phyloP scores from a whole-genome alignment of 2,888 invertebrate species.

The Scaptomyza polygonia region DNA sequence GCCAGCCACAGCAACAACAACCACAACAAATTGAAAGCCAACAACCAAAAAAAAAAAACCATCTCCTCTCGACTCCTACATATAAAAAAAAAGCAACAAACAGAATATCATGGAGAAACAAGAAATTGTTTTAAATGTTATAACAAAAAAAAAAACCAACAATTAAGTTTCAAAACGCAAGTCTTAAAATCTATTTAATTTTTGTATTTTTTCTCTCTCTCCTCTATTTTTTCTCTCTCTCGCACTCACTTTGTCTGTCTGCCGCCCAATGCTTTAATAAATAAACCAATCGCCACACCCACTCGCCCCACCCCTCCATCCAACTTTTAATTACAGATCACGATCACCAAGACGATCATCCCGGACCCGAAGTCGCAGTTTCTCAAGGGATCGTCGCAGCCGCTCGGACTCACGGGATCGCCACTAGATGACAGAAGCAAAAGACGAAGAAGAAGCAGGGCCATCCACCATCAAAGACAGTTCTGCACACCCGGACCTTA shows the following conservation, averaged over 20 bases:
- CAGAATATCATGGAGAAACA: slow-evolving; percentile 29
- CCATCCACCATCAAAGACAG: slow-evolving; percentile 13
- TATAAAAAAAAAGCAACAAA: slow-evolving; percentile 16
- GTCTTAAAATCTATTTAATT: slow-evolving; percentile 62
- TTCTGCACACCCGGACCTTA: slow-evolving; percentile 5
- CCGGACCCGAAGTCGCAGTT: slow-evolving; percentile 85
- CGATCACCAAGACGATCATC: slow-evolving; percentile 84
- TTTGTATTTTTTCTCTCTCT: slow-evolving; percentile 51
- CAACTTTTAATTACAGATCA: slow-evolving; percentile 81
- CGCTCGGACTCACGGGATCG: slow-evolving; percentile 87
- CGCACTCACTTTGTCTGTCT: slow-evolving; percentile 39
- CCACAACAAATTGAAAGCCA: slow-evolving; percentile 26
- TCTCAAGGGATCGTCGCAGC: slow-evolving; percentile 86
- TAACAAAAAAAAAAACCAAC: slow-evolving; percentile 6
- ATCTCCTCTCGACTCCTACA: slow-evolving; percentile 36
- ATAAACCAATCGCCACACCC: background rate
- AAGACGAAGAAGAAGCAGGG: background rate
- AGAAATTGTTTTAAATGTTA: slow-evolving; percentile 19
- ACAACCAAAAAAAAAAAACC: slow-evolving; percentile 6
- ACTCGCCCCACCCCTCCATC: slow-evolving; percentile 5
- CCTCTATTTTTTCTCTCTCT: slow-evolving; percentile 30
- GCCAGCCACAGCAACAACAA: slow-evolving; percentile 17
- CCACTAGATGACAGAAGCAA: slow-evolving; percentile 81
- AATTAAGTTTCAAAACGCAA: slow-evolving; percentile 20
- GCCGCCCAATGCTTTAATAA: slow-evolving; percentile 19